Percentiles rank a stretch among this genome's conserved stretches.
These are phyloP conservation scores for Bombus confusus DNA, from an alignment of 1,140 invertebrate species.

Conservation along the genomic window DNA sequence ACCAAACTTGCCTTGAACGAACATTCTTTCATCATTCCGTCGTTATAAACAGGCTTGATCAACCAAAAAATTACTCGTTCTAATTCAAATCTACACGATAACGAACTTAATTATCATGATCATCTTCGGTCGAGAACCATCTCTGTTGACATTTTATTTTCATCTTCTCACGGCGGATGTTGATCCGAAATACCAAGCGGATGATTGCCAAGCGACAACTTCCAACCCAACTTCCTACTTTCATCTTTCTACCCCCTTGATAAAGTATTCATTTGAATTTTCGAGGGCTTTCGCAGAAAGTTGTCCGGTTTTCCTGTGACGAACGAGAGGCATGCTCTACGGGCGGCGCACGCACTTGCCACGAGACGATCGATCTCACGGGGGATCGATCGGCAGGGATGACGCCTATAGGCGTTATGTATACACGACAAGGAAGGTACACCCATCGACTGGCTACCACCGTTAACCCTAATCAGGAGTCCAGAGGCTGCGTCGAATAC, in stretches of 20 bases:
- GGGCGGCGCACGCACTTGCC: slow-evolving; percentile 63
- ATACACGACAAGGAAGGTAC: slow-evolving; percentile 27
- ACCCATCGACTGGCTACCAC: slow-evolving; percentile 18
- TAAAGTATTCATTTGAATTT: background rate
- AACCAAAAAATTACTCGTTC: background rate
- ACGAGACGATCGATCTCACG: slow-evolving; percentile 56
- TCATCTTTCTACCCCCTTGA: background rate
- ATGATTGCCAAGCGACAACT: background rate
- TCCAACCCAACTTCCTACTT: background rate
- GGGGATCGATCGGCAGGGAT: slow-evolving; percentile 63
- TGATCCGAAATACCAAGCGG: too few relatives aligned
- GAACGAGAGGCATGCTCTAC: too few relatives aligned
- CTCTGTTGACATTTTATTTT: too few relatives aligned
- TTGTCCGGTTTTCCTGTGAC: background rate
- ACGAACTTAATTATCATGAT: background rate
- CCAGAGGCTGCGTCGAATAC: slow-evolving; percentile 42
- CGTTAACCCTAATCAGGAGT: slow-evolving; percentile 60
- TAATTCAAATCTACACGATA: background rate
- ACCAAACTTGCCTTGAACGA: background rate
- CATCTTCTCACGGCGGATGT: too few relatives aligned
- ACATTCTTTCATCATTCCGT: background rate
- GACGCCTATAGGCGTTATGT: slow-evolving; percentile 50
- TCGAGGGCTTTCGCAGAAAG: background rate
- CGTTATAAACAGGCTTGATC: background rate
- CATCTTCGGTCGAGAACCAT: background rate